These are phyloP conservation scores for Pteromalus puparum DNA, from an alignment of 1,140 invertebrate genomes.

Conservation along the genomic window DNA sequence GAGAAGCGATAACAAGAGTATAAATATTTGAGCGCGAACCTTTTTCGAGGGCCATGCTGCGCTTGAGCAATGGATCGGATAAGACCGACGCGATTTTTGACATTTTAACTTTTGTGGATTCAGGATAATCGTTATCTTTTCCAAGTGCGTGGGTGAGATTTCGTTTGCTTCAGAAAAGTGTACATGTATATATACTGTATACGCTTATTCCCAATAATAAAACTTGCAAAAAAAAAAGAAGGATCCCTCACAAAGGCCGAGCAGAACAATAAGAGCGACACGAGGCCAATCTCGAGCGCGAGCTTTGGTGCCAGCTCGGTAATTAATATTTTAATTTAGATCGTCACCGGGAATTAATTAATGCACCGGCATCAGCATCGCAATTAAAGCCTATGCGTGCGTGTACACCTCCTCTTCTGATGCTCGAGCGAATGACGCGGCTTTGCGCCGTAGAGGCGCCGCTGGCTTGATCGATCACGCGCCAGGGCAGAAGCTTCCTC, in stretches of 20 bases:
- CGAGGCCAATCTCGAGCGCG: background rate
- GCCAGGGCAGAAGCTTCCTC: constrained; percentile 32
- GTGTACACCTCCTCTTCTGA: constrained; percentile 43
- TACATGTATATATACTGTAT: no score
- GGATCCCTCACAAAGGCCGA: background rate
- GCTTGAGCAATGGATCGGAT: constrained; percentile 20
- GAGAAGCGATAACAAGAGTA: constrained; percentile 2
- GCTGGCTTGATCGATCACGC: constrained; percentile 55
- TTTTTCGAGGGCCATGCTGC: background rate
- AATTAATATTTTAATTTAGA: constrained; percentile 75
- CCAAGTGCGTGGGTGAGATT: background rate
- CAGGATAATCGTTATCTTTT: background rate
- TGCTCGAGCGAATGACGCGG: constrained; percentile 8
- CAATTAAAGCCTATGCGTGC: constrained; percentile 56
- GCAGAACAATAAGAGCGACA: background rate
- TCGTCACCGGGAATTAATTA: constrained; percentile 70
- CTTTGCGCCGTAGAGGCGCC: constrained; percentile 40
- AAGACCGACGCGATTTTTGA: constrained; percentile 19
- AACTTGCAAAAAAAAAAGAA: background rate
- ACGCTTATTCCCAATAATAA: no score
- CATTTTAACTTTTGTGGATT: constrained; percentile 5
- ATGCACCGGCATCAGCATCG: constrained; percentile 57
- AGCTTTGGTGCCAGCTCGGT: background rate
- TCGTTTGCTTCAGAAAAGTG: background rate
- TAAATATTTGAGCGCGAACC: constrained; percentile 40